Percentiles rank a stretch among this genome's conserved stretches.
phyloP scores from a whole-genome alignment of 2,113 vertebrate genomes.

The Actenoides lindsayi region DNA sequence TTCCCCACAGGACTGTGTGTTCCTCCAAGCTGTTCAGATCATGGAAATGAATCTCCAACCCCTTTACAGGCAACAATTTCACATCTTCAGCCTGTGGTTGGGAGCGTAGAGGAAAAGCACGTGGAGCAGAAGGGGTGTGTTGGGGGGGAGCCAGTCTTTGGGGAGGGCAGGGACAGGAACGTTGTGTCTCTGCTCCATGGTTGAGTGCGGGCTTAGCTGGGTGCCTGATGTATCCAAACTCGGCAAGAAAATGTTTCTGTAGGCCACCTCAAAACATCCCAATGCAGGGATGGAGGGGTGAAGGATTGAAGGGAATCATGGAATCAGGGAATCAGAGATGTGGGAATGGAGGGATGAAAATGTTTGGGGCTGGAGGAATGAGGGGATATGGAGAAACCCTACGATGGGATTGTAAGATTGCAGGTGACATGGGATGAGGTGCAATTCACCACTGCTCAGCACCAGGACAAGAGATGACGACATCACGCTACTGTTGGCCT shows the following conservation, averaged over 20 bases:
- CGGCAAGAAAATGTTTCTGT: not conserved
- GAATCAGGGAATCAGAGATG: too few relatives aligned
- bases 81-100: not conserved
- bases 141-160: not conserved
- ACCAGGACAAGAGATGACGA: not conserved
- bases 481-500: not conserved
- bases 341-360: not conserved
- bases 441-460: not conserved
- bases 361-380: not conserved
- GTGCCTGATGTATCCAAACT: not conserved
- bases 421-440: not conserved
- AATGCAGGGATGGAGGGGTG: rapidly evolving
- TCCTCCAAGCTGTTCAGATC: not conserved
- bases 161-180: not conserved
- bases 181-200: rapidly evolving
- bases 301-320: too few relatives aligned
- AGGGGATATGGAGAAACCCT: not conserved
- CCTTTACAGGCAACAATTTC: not conserved
- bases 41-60: not conserved
- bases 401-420: not conserved
- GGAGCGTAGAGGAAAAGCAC: not conserved
- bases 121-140: not conserved
- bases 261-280: not conserved
- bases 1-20: rapidly evolving
- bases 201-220: not conserved